Conservation (phyloP, 2,888 invertebrate genomes). For the Galerucella pusilla region DNA sequence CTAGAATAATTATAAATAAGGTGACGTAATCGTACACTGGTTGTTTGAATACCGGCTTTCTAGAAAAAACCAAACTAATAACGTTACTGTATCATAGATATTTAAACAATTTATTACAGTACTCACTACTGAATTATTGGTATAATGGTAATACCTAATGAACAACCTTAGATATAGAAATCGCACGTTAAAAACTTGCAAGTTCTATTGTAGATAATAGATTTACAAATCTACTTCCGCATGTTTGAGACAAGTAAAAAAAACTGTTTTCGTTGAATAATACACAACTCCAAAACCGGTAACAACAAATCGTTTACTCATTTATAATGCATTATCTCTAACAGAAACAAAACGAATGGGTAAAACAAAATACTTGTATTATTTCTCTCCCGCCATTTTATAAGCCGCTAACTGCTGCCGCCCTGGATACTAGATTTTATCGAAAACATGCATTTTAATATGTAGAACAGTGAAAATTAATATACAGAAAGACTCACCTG, state of each 20-base stretch:
- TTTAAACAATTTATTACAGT: neutral
- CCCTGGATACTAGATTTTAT: neutral
- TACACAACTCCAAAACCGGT: neutral
- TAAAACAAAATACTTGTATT: neutral
- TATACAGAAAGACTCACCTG: constrained; percentile 17
- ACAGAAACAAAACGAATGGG: neutral
- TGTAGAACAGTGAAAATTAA: constrained; percentile 7
- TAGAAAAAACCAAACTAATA: neutral
- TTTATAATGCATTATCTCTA: neutral
- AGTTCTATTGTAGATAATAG: no score
- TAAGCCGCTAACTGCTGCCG: constrained; percentile 16
- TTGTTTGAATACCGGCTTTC: constrained; percentile 6
- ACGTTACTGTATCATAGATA: neutral
- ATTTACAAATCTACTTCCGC: neutral
- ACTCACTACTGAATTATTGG: neutral
- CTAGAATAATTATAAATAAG: constrained; percentile 1
- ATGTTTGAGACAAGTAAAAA: neutral
- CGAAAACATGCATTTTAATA: neutral
- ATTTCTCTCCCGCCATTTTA: constrained; percentile 20
- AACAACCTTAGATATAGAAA: neutral
- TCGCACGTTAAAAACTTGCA: neutral
- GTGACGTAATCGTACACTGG: neutral
- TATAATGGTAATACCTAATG: neutral
- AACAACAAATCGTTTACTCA: neutral
- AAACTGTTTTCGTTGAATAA: neutral